Evolutionary conservation across 2,888 invertebrate species (phyloP).

Genomic region (Lasioglossum morio): DNA sequence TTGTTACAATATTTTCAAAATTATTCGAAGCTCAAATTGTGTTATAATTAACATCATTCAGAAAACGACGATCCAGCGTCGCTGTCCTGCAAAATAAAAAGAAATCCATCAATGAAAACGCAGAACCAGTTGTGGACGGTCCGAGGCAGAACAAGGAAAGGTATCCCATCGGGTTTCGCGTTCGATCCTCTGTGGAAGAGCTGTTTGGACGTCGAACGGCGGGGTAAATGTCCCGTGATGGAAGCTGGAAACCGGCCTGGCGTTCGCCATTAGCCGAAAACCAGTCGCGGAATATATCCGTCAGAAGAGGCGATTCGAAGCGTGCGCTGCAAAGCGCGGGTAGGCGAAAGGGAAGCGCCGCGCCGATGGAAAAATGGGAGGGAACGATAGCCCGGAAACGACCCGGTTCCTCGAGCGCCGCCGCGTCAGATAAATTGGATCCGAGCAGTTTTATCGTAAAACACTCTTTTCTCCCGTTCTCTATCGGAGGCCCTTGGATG

Average conservation of each 20-base stretch:
- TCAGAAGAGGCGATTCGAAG: slow-evolving; percentile 16
- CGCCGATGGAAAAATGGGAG: slow-evolving; percentile 46
- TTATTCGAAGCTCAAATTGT: neutral
- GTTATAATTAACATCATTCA: neutral
- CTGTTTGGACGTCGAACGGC: slow-evolving; percentile 23
- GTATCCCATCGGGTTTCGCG: neutral
- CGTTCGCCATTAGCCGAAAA: slow-evolving; percentile 46
- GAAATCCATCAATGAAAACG: neutral
- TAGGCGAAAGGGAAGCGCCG: slow-evolving; percentile 24
- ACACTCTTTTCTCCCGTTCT: slow-evolving; percentile 55
- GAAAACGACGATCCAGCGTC: neutral
- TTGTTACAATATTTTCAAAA: too few species aligned
- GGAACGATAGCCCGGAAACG: slow-evolving; percentile 73
- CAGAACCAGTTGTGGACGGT: neutral
- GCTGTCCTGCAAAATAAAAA: neutral
- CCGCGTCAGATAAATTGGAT: slow-evolving; percentile 77
- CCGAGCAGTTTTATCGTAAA: slow-evolving; percentile 75
- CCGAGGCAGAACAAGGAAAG: neutral
- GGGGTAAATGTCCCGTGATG: slow-evolving; percentile 50
- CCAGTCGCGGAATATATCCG: slow-evolving; percentile 48
- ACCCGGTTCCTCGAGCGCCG: slow-evolving; percentile 71
- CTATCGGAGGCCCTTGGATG: slow-evolving; percentile 43
- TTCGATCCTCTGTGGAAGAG: slow-evolving; percentile 35
- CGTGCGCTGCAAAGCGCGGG: slow-evolving; percentile 11
- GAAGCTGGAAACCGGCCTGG: slow-evolving; percentile 36